Conservation (phyloP, 2,888 invertebrate genomes). For the Lacanobia oleracea region DNA sequence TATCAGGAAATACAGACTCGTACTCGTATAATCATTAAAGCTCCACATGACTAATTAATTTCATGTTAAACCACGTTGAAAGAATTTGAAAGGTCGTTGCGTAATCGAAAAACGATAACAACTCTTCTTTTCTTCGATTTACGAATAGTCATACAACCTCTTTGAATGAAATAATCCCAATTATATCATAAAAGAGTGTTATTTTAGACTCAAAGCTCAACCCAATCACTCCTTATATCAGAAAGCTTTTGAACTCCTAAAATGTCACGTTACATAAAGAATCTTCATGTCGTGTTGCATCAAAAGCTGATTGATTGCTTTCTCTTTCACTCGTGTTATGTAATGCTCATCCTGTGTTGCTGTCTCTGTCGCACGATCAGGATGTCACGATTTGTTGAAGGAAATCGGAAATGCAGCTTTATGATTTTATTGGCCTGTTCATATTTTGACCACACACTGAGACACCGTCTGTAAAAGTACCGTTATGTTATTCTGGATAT, state of each 20-base stretch:
- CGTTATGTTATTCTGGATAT: not conserved
- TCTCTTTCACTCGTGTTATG: constrained; percentile 66
- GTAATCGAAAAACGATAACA: constrained; percentile 28
- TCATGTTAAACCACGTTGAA: not conserved
- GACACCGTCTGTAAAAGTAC: not conserved
- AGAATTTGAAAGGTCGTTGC: constrained; percentile 8
- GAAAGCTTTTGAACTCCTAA: constrained; percentile 53
- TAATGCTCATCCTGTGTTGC: constrained; percentile 56
- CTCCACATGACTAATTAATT: not conserved
- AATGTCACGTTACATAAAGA: constrained; percentile 64
- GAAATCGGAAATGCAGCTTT: constrained; percentile 58
- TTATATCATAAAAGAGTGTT: constrained; percentile 20
- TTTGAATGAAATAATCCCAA: constrained; percentile 21
- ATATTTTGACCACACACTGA: constrained; percentile 42
- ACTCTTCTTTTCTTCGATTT: not conserved
- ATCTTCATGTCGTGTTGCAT: constrained; percentile 53
- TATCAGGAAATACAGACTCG: too few species aligned
- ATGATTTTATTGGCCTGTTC: not conserved
- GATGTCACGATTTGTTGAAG: constrained; percentile 63
- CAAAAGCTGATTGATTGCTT: constrained; percentile 61
- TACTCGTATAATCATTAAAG: not conserved
- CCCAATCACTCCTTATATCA: constrained; percentile 33
- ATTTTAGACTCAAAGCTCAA: constrained; percentile 26
- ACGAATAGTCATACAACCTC: not conserved
- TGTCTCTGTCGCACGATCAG: constrained; percentile 52